Percentiles rank a stretch among this genome's conserved stretches.
These are phyloP conservation scores for Galagoides demidoff DNA, from an alignment of 2,797 vertebrate species.

Conservation along the genomic window DNA sequence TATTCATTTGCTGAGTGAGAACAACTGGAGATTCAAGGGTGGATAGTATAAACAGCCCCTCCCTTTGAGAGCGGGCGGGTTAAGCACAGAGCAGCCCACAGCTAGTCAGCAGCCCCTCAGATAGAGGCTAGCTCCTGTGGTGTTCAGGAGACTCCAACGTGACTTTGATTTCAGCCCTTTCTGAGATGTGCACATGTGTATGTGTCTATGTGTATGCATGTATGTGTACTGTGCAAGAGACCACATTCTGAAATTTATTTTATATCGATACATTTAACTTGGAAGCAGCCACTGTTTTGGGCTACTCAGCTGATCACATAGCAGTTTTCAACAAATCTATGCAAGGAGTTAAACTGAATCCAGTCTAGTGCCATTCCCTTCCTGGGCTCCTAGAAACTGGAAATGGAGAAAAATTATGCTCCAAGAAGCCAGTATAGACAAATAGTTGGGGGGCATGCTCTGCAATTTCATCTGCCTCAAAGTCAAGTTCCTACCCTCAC, in stretches of 20 bases:
- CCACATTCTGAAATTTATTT: not conserved
- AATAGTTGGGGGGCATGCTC: not conserved
- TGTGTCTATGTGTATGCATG: not conserved
- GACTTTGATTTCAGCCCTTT: not conserved
- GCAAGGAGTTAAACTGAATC: not conserved
- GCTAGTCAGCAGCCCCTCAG: not conserved
- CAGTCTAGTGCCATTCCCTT: not conserved
- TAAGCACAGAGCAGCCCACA: not conserved
- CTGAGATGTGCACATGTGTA: rapidly evolving
- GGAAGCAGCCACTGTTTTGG: not conserved
- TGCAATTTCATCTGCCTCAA: not conserved
- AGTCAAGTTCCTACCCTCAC: not conserved
- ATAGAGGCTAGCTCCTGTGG: not conserved
- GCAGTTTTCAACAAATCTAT: not conserved
- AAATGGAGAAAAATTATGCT: not conserved
- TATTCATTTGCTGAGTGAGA: not conserved
- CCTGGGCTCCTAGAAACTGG: not conserved
- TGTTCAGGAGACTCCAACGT: not conserved
- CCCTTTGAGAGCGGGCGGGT: not conserved
- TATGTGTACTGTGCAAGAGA: not conserved
- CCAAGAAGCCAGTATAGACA: not conserved
- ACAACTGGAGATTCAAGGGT: not conserved
- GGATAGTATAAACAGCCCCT: not conserved
- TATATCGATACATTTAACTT: not conserved
- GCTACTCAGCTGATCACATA: not conserved